Evolutionary conservation across 92 coral and sea anemone species (phyloP).

Genomic region (Nematostella vectensis): DNA sequence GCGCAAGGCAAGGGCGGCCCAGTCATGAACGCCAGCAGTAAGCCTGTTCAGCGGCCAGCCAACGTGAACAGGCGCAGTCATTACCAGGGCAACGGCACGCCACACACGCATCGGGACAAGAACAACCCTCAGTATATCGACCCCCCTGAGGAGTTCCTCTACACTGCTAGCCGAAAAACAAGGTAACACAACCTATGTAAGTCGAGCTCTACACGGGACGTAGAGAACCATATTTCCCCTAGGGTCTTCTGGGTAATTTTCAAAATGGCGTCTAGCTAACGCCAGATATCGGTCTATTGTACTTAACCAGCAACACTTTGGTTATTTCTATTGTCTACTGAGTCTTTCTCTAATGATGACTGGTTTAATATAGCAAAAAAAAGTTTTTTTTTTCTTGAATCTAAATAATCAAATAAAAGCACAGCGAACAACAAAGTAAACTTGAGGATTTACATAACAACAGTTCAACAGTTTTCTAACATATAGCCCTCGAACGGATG

Average conservation of each 20-base stretch:
- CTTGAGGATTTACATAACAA: no score
- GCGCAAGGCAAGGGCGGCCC: constrained; percentile 28
- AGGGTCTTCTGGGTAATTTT: no score
- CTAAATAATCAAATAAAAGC: no score
- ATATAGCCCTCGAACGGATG: no score
- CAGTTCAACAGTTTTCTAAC: no score
- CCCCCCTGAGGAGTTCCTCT: constrained; percentile 98
- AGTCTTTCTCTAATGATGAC: no score
- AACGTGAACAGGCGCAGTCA: constrained; percentile 37
- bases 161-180: constrained; percentile 62
- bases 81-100: constrained; percentile 42
- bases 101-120: constrained; percentile 27
- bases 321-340: background rate
- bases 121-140: constrained; percentile 89
- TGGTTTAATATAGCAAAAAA: no score
- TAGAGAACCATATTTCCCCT: no score
- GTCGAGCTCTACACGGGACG: no score
- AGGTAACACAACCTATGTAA: constrained; percentile 66
- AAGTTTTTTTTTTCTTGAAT: no score
- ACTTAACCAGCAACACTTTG: background rate
- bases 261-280: background rate
- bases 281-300: background rate
- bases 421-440: no score
- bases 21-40: constrained; percentile 15
- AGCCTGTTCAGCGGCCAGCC: constrained; percentile 12